These are phyloP conservation scores for Machimus rusticus DNA, from an alignment of 2,888 invertebrate genomes.

Conservation along the genomic window DNA sequence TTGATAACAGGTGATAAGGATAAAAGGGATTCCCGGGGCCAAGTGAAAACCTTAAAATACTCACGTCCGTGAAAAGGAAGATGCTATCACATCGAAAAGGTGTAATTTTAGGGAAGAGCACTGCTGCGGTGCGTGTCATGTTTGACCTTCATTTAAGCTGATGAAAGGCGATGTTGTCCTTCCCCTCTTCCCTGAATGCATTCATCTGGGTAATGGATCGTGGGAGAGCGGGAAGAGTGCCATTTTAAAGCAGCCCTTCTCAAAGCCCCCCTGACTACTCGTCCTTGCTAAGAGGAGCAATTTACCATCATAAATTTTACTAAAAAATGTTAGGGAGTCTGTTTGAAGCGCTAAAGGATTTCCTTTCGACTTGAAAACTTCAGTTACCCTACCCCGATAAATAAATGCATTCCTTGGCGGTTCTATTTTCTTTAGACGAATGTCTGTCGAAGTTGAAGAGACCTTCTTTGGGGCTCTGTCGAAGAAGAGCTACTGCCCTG, in stretches of 20 bases:
- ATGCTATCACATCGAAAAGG: not conserved
- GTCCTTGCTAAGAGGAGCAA: not conserved
- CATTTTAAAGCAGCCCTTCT: not conserved
- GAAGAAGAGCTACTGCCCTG: not conserved
- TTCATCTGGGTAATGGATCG: not conserved
- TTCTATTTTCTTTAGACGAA: not conserved
- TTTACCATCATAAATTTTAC: conserved; percentile 4
- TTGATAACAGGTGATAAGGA: not conserved
- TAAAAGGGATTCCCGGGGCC: not conserved
- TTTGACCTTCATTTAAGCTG: not conserved
- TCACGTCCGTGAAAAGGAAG: not conserved
- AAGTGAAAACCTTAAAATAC: not conserved
- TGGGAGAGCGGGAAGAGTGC: not conserved
- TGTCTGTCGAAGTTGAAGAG: not conserved
- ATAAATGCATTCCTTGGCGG: not conserved
- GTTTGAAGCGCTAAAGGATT: not conserved
- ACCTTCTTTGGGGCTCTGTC: not conserved
- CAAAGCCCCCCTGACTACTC: not conserved
- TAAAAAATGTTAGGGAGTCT: not conserved
- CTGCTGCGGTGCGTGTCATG: not conserved
- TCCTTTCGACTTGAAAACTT: not conserved
- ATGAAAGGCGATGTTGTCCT: not conserved
- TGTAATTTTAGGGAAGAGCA: not conserved
- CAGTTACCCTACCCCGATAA: not conserved
- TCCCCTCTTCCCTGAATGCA: not conserved